Evolutionary conservation across 2,888 invertebrate genomes (phyloP).

Genomic region (Resseliella maxima): DNA sequence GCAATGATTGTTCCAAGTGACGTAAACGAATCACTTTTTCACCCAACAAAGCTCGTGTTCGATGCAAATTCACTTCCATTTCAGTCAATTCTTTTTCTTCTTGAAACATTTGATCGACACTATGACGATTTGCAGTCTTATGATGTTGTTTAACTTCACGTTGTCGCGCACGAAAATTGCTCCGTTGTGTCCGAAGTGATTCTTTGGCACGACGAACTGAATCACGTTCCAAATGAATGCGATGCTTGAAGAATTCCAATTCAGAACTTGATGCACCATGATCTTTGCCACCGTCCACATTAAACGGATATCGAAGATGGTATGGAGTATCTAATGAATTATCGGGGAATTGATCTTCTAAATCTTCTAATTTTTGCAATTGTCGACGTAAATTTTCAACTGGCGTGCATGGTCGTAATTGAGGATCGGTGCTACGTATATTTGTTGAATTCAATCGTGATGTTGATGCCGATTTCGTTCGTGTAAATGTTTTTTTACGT

Average conservation of each 20-base stretch:
- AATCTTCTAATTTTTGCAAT: conserved; percentile 81
- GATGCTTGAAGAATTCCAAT: conserved; percentile 84
- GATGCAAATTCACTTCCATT: conserved; percentile 84
- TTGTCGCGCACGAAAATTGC: conserved; percentile 75
- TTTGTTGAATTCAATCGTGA: conserved; percentile 72
- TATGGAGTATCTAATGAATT: conserved; percentile 78
- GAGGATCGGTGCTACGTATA: neutral
- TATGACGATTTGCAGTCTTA: conserved; percentile 62
- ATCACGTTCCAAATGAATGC: conserved; percentile 83
- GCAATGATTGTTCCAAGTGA: conserved; percentile 82
- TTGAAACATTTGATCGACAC: conserved; percentile 69
- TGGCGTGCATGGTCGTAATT: conserved; percentile 75
- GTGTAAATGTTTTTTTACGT: conserved; percentile 76
- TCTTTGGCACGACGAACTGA: conserved; percentile 86
- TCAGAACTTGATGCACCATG: conserved; percentile 72
- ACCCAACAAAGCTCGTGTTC: conserved; percentile 81
- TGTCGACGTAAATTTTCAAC: conserved; percentile 84
- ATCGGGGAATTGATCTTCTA: conserved; percentile 84
- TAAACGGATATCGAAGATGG: conserved; percentile 82
- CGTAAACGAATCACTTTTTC: conserved; percentile 85
- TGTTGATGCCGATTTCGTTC: conserved; percentile 77
- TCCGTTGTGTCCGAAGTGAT: conserved; percentile 76
- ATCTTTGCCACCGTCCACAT: conserved; percentile 62
- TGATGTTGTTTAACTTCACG: conserved; percentile 70
- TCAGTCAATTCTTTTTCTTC: conserved; percentile 86